Base-by-base conservation (phyloP, 2,888 invertebrate species). In the Latrodectus hesperus region DNA sequence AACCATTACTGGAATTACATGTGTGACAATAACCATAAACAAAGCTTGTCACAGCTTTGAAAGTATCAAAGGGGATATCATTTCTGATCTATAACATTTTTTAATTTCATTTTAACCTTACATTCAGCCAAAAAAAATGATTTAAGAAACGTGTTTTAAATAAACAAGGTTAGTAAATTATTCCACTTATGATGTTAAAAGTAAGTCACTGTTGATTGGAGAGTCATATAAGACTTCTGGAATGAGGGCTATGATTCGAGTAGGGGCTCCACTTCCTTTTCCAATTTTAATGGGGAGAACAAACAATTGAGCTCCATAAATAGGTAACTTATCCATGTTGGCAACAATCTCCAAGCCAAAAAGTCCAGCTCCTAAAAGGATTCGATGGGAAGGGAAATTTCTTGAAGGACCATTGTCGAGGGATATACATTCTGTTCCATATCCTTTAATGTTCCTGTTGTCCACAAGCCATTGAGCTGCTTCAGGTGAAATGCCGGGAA, bases 361-460 rank as follows among this genome's bases (percentile, higher is more conserved):
- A 26, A 94, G 92, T 88, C 93, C 92, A 9, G 92, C 90, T n/a
- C 90, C 89, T 0, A 91, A 92, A 9, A 95, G 92, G 26, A 93
- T 92, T 6, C 93, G 92, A 90, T 94, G 95, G 3, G 92, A 93
- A 0, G 93, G 93, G 22, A 93, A 93, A 38, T 92, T 91, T 91
- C 90, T 87, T 91, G 93, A 91, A 90, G 91, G 90, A 90, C 94
- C 94, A 0, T 93, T 93, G 92, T 95, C 95, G 1, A 94, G 92
- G 14, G 95, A 94, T 0, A 95, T 93, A 0, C 94, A 94, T 91
- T 95, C 95, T 0, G 94, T 93, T 0, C 94, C 95, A 2, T 95
- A 93, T 0, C 95, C 95, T 1, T 94, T 93, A 87, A 95, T 94
- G 90, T 93, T 93, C 14, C 93, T 93, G 73, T 94, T 92, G 0